phyloP scores from a whole-genome alignment of 2,113 vertebrate genomes.

The Odobenus rosmarus region DNA sequence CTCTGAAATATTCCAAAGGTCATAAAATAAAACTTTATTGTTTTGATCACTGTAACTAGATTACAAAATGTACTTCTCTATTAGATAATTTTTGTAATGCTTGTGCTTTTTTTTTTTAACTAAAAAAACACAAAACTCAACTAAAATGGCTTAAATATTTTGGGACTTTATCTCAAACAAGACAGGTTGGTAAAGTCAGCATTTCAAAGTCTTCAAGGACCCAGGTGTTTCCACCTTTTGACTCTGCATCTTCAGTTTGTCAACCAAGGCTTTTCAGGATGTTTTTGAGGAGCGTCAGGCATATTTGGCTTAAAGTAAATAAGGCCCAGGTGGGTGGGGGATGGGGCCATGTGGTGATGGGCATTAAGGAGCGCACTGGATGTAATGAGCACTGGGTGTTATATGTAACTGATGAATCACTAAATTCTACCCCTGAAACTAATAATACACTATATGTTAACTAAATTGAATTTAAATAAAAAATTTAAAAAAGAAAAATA shows the following conservation, averaged over 20 bases:
- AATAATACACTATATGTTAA: too few relatives aligned
- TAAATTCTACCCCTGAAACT: not conserved
- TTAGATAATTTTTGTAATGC: not conserved
- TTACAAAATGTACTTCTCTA: not conserved
- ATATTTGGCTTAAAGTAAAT: not conserved
- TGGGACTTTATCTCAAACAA: not conserved
- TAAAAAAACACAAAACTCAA: not conserved
- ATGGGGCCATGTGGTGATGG: not conserved
- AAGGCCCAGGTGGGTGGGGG: not conserved
- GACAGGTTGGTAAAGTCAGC: not conserved
- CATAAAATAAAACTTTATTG: not conserved
- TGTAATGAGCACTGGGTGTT: not conserved
- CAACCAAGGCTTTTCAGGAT: not conserved
- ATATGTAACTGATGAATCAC: not conserved
- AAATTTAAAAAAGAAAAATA: not conserved
- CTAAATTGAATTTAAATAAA: not conserved
- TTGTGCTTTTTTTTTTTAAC: not conserved
- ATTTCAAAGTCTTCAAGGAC: not conserved
- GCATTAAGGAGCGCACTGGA: not conserved
- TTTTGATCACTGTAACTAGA: not conserved
- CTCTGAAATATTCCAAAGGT: conserved; percentile 11
- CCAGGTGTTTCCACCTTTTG: not conserved
- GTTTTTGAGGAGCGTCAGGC: not conserved
- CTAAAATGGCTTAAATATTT: not conserved
- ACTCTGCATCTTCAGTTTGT: not conserved